These are phyloP conservation scores for Aphrocallistes beatrix DNA, from an alignment of 37 sponge, comb jelly and placozoan species.

Conservation along the genomic window DNA sequence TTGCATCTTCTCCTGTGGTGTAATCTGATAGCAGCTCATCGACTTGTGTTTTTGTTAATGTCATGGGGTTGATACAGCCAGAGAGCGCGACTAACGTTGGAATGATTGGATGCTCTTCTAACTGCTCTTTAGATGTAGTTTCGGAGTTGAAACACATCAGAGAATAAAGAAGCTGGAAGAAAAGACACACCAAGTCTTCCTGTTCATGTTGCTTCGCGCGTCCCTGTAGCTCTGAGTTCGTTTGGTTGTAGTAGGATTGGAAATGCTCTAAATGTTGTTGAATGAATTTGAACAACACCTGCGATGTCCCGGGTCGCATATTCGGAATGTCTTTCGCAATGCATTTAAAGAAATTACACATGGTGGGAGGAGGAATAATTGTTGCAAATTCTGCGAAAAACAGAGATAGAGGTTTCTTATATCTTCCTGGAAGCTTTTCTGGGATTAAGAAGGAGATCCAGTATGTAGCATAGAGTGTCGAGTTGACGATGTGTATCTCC, in stretches of 20 bases:
- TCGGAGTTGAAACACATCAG: neutral
- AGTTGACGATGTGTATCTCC: neutral
- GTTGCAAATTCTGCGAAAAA: neutral
- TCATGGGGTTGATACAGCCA: neutral
- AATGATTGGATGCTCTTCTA: neutral
- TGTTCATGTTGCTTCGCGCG: neutral
- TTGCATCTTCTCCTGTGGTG: neutral
- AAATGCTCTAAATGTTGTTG: neutral
- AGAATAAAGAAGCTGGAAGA: neutral
- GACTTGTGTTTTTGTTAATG: neutral
- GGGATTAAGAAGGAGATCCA: neutral
- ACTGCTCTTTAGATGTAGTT: neutral
- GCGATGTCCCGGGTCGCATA: neutral
- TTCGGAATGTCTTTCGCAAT: neutral
- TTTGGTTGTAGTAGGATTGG: conserved; percentile 6
- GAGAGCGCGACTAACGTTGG: neutral
- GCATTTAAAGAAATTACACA: conserved; percentile 3
- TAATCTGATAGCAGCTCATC: neutral
- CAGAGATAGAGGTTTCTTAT: neutral
- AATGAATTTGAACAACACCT: neutral
- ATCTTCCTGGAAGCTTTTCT: neutral
- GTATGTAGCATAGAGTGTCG: neutral
- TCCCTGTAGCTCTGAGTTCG: conserved; percentile 2
- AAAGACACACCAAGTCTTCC: neutral
- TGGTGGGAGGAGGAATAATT: neutral